Base-by-base conservation (phyloP, 1,140 invertebrate genomes). In the Diabrotica undecimpunctata region DNA sequence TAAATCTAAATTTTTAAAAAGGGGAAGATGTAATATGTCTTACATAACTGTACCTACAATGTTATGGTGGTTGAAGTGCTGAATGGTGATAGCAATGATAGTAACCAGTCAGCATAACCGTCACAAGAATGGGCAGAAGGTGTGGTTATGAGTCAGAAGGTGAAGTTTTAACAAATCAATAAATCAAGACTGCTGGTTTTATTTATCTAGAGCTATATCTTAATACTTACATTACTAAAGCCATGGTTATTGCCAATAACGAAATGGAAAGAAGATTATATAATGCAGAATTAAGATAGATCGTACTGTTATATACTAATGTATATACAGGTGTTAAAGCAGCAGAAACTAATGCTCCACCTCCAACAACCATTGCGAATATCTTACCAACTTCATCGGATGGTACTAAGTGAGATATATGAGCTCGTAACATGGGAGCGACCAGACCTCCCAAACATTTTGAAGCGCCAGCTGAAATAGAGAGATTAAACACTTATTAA, bases 331-430 rank as follows among this genome's bases (percentile, higher is more conserved):
- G 81, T 2, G 84, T 80, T 5, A 85, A 81, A 10, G 83, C 67
- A 36, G 89, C 76, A 25, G 39, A 46, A 8, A 46, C 11, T 8
- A 46, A 10, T 46, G 39, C 39, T 46, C 39, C 39, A 46, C 39
- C 86, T 86, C 58, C 55, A 2, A 70, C 64, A 10, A 64, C 59
- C 25, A 73, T 12, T 37, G 69, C 64, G 50, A 73, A 64, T 6
- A 71, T 72, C 75, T 85, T 84, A 76, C 88, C 88, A 65, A 86
- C 80, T 74, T 90, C 88, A 35, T 85, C 80, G 5, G 79, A 50
- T 5, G 85, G 84, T 25, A 88, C 80, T 38, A 84, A 83, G 74
- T 88, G 88, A 2, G 88, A 86, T 11, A 90, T 73, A 57, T 86
- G 79, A 4, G 88, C 82, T 60, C 88, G 81, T 54, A 87, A 83